Evolutionary conservation across 2,888 invertebrate species (phyloP), one percentile per base, ranked within the genome.

Genomic region (Choreutis nemorana): DNA sequence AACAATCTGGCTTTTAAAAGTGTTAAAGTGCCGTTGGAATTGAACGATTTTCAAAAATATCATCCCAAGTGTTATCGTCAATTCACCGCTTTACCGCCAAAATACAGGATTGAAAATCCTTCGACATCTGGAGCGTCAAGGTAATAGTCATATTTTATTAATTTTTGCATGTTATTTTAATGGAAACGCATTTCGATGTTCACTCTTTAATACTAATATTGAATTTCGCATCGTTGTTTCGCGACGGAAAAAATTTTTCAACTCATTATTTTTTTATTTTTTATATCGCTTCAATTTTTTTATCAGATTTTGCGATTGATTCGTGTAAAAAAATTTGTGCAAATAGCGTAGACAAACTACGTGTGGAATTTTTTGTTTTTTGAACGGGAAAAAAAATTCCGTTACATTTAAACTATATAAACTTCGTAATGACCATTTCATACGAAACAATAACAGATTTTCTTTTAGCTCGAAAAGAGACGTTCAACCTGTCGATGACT

Each of bases 81-180:
- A 24, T 24, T 24, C 24, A 24, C 24, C 24, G 24, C 24, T 9
- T 24, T 24, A 24, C 24, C 24, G 3, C 4, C 24, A 24, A 24
- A 24, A 24, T 24, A 24, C 24, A 24, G 24, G 24, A 24, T 24
- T 24, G 24, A 24, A 24, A 24, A 7, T 2, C 24, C 24, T 24
- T 24, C 24, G 10, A 24, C 24, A 24, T 24, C 24, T 14, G 13
- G n/a, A 24, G 24, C 24, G 2, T 24, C 24, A 24, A 24, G 4
- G 24, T 24, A 24, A 18, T 18, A 24, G 24, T 24, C 10, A 24
- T 24, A 24, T 3, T 24, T 24, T 12, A 24, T 24, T 7, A 4
- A 22, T n/a, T 22, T 18, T 18, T 18, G 18, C 18, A 18, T 18
- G 18, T 18, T 18, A 18, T 18, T 18, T 18, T 18, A 5, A 18